phyloP scores from a whole-genome alignment of 2,888 invertebrate genomes.

The Criorhina ranunculi region DNA sequence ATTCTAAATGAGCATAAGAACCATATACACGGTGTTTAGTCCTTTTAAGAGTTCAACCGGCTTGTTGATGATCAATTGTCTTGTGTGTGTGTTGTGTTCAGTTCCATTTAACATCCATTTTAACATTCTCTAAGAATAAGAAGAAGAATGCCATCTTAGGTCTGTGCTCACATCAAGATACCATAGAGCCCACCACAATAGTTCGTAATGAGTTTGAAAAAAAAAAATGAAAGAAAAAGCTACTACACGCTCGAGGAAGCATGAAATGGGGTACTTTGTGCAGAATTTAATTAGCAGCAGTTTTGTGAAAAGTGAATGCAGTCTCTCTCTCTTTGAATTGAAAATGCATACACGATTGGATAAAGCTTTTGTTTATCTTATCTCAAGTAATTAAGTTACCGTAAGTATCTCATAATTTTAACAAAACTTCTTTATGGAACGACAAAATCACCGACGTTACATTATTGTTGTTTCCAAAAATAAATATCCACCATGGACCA shows the following conservation, averaged over 20 bases:
- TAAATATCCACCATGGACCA: constrained; percentile 7
- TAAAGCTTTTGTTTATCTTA: constrained; percentile 36
- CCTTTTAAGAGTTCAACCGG: constrained; percentile 61
- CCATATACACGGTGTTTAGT: constrained; percentile 59
- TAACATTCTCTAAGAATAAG: constrained; percentile 28
- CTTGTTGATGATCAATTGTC: constrained; percentile 71
- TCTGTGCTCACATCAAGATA: constrained; percentile 38
- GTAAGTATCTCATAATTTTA: constrained; percentile 49
- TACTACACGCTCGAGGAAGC: constrained; percentile 66
- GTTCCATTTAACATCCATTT: constrained; percentile 55
- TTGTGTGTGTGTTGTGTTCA: neutral
- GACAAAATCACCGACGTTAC: constrained; percentile 34
- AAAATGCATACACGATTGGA: neutral
- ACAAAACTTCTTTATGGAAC: constrained; percentile 15
- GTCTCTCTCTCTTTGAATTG: constrained; percentile 32
- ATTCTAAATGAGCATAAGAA: constrained; percentile 67
- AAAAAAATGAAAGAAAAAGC: neutral
- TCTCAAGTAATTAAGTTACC: constrained; percentile 47
- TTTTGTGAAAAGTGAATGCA: constrained; percentile 56
- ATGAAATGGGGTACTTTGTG: constrained; percentile 53
- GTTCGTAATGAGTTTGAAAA: constrained; percentile 66
- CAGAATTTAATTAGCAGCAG: constrained; percentile 67
- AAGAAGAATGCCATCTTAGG: constrained; percentile 23
- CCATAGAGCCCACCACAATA: constrained; percentile 67
- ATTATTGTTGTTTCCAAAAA: neutral